These are phyloP conservation scores for Daubentonia madagascariensis DNA, from an alignment of 2,113 vertebrate genomes.

Conservation along the genomic window DNA sequence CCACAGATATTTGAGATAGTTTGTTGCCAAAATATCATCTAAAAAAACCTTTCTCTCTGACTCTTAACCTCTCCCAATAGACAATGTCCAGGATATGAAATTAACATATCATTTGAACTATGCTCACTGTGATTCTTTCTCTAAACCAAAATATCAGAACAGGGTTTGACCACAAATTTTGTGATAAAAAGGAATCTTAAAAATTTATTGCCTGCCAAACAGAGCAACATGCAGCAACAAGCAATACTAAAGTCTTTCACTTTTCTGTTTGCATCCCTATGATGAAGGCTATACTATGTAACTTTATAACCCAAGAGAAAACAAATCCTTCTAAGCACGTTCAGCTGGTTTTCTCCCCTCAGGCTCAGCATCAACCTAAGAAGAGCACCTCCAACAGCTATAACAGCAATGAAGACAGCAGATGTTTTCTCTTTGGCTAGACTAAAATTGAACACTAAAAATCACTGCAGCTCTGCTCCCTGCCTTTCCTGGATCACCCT, in stretches of 20 bases:
- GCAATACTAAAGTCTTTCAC: background rate
- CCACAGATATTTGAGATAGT: background rate
- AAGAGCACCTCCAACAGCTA: background rate
- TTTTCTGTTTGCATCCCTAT: background rate
- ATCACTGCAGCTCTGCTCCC: background rate
- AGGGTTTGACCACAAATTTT: background rate
- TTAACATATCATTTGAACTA: background rate
- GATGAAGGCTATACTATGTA: too few species aligned
- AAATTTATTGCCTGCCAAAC: background rate
- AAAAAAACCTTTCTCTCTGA: background rate
- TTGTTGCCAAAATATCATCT: background rate
- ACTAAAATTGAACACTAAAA: constrained; percentile 36
- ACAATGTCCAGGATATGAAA: background rate
- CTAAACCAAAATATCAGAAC: background rate
- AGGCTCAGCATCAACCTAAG: background rate
- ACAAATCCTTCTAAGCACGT: background rate
- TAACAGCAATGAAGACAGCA: background rate
- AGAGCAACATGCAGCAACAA: background rate
- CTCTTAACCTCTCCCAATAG: background rate
- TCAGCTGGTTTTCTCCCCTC: background rate
- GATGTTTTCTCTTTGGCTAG: constrained; percentile 41
- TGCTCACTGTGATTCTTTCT: background rate
- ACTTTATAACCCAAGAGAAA: background rate
- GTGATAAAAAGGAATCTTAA: background rate
- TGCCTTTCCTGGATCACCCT: background rate